Evolutionary conservation across 2,888 invertebrate species (phyloP).

Genomic region (Dione vanillae): DNA sequence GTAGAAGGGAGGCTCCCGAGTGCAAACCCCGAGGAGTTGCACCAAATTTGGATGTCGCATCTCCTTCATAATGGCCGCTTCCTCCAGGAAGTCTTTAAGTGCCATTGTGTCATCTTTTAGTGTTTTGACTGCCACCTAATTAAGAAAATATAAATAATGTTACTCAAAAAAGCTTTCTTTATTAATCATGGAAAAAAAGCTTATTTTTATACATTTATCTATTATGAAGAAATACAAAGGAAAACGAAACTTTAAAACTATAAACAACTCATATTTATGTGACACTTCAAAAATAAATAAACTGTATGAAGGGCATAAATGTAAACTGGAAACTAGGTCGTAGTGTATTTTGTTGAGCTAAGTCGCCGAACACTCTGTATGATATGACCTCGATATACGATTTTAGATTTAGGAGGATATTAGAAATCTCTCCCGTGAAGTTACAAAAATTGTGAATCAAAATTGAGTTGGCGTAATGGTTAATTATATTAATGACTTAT

Average conservation of each 20-base stretch:
- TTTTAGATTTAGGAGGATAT: conserved; percentile 15
- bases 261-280: conserved; percentile 12
- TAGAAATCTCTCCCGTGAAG: conserved; percentile 10
- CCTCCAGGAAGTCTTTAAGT: conserved; percentile 98
- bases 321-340: conserved; percentile 22
- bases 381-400: conserved; percentile 24
- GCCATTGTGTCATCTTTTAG: conserved; percentile 99
- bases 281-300: conserved; percentile 24
- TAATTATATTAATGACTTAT: too few species aligned
- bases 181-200: neutral
- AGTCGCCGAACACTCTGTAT: conserved; percentile 20
- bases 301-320: conserved; percentile 3
- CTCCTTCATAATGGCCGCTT: conserved; percentile 99
- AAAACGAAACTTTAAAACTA: neutral
- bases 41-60: conserved; percentile 99
- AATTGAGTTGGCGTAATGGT: neutral
- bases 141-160: too few species aligned
- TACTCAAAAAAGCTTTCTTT: too few species aligned
- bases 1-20: conserved; percentile 99
- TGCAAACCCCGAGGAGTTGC: conserved; percentile 98
- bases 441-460: neutral
- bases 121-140: conserved; percentile 97
- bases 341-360: conserved; percentile 22
- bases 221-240: neutral
- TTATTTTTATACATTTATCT: neutral